These are phyloP conservation scores for Nysson spinosus DNA, from an alignment of 2,888 invertebrate species.

Conservation along the genomic window DNA sequence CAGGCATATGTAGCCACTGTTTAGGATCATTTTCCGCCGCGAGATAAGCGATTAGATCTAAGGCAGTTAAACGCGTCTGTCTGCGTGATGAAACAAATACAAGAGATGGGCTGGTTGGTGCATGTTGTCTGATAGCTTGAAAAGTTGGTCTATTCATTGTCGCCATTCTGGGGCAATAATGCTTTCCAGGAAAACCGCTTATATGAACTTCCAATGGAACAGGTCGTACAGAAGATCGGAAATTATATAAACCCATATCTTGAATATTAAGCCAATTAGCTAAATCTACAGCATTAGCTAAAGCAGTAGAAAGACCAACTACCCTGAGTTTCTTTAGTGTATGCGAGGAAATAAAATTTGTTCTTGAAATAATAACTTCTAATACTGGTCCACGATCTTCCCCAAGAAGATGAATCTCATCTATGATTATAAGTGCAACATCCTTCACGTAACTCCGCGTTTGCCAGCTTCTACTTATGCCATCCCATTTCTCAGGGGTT, in stretches of 20 bases:
- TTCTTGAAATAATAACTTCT: conserved; percentile 98
- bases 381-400: conserved; percentile 93
- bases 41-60: conserved; percentile 94
- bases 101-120: conserved; percentile 92
- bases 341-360: conserved; percentile 96
- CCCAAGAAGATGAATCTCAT: conserved; percentile 98
- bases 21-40: conserved; percentile 95
- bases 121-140: conserved; percentile 95
- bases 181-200: conserved; percentile 96
- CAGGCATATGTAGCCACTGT: conserved; percentile 94
- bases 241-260: conserved; percentile 94
- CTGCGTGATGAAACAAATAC: conserved; percentile 97
- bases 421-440: conserved; percentile 95
- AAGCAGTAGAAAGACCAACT: conserved; percentile 96
- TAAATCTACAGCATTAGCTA: conserved; percentile 97
- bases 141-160: conserved; percentile 99
- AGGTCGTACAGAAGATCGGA: conserved; percentile 97
- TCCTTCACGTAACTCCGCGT: conserved; percentile 95
- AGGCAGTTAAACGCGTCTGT: conserved; percentile 96
- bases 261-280: conserved; percentile 97
- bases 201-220: conserved; percentile 97
- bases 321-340: conserved; percentile 90
- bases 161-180: conserved; percentile 99
- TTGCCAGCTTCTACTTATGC: conserved; percentile 98
- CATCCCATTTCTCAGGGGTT: conserved; percentile 99